Evolutionary conservation across 2,888 invertebrate genomes (phyloP), one percentile per base, ranked within the genome.

Genomic region (Oscheius sp.): DNA sequence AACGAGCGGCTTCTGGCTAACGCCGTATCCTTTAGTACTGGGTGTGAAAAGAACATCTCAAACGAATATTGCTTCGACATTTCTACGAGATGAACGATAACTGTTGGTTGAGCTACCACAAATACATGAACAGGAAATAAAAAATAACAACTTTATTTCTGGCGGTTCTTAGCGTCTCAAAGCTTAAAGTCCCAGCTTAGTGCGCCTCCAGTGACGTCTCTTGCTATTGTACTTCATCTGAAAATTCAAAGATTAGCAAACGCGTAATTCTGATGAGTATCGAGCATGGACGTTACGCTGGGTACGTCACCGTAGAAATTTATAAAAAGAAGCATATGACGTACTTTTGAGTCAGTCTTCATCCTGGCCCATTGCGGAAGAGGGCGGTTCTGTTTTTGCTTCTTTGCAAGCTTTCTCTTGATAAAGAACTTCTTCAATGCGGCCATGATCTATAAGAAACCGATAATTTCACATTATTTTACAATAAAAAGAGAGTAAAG

Each of bases 321-420:
- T n/a, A n/a, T n/a, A n/a, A n/a, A n/a, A 35, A 3, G 3, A 35
- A 35, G 9, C 9, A 35, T 9, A 9, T 9, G 95, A 95, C 97
- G 93, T 87, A 98, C 98, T 64, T 95, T 96, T 89, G 98, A 98
- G 88, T 97, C 98, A 84, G 98, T 98, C 89, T 95, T 93, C 94
- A 98, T 95, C 90, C 98, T 92, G 81, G 97, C 95, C 97, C 97
- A 98, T 92, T 98, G 97, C 23, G 98, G 98, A 89, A 98, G 96
- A 23, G 97, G 98, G 87, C 98, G 92, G 91, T 99, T 99, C 91
- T 98, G 97, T 91, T 98, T 97, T 87, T 95, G 92, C 91, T 97
- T 97, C 90, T 96, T 97, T 41, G 97, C 97, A 89, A 99, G 93
- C 91, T 96, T 96, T 88, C 94, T 94, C 92, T 99, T 99, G 89